Percentiles rank a stretch among this genome's conserved stretches.
Conservation (phyloP, 2,797 vertebrate species). For the Vultur gryphus region DNA sequence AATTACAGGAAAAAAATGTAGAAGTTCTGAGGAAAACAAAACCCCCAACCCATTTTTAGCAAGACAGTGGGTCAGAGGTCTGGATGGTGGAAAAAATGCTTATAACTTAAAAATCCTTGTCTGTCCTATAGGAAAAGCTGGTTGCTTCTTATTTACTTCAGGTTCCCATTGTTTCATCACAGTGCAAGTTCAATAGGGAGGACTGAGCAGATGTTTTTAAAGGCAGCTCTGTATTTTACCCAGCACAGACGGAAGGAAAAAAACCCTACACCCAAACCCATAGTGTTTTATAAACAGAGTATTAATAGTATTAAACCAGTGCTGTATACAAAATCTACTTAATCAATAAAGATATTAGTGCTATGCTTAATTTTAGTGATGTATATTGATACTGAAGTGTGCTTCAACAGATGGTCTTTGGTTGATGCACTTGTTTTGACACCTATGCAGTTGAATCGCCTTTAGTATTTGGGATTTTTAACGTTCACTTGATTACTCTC, state of each 20-base stretch:
- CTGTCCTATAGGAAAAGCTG: not conserved
- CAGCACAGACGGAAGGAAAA: not conserved
- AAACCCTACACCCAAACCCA: accelerated
- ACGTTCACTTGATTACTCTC: not conserved
- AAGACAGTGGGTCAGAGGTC: not conserved
- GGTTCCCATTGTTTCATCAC: not conserved
- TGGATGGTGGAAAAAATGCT: not conserved
- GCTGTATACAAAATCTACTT: not conserved
- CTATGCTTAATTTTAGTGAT: not conserved
- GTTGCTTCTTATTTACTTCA: not conserved
- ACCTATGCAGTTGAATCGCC: not conserved
- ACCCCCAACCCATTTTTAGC: not conserved
- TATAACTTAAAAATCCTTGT: not conserved
- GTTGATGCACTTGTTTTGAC: not conserved
- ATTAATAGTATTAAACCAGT: not conserved
- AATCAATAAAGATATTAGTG: not conserved
- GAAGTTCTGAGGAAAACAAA: not conserved
- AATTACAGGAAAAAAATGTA: not conserved
- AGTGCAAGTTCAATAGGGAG: not conserved
- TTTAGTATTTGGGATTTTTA: not conserved
- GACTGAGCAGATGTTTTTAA: not conserved
- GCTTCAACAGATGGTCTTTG: not conserved
- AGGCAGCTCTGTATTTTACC: not conserved
- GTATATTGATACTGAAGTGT: not conserved
- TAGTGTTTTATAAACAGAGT: not conserved